Conservation (phyloP, 2,113 vertebrate genomes). For the Psophia crepitans region DNA sequence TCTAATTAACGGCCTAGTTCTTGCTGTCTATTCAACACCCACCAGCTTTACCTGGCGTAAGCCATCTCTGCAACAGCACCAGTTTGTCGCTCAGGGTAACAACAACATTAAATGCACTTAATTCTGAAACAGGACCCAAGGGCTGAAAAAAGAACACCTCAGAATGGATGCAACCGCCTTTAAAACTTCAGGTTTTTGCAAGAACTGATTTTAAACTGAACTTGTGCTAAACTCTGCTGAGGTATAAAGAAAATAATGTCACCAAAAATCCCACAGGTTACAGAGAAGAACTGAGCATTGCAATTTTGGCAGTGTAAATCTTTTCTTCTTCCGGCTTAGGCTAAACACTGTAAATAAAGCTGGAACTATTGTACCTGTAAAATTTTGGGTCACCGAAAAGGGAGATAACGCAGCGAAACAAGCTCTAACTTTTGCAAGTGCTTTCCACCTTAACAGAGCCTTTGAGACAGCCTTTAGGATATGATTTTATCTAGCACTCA, state of each 20-base stretch:
- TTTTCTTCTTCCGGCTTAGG: neutral
- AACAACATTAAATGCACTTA: neutral
- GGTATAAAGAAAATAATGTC: neutral
- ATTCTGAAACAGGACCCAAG: neutral
- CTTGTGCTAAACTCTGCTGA: neutral
- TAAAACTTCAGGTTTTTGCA: neutral
- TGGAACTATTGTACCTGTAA: neutral
- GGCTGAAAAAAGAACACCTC: neutral
- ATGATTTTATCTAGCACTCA: neutral
- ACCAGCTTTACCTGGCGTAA: neutral
- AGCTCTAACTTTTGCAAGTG: neutral
- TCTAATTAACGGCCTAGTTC: neutral
- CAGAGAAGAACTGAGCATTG: neutral
- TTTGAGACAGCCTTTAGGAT: neutral
- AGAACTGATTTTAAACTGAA: neutral
- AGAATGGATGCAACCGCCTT: neutral
- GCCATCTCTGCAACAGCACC: neutral
- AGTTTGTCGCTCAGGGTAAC: neutral
- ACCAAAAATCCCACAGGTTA: neutral
- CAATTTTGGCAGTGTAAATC: neutral
- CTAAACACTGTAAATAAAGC: neutral
- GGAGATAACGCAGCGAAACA: neutral
- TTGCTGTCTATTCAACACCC: neutral
- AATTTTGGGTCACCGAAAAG: neutral
- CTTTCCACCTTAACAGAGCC: neutral